Evolutionary conservation across 2,888 invertebrate genomes (phyloP), one percentile per base, ranked within the genome.

Genomic region (Spicauda simplicius): DNA sequence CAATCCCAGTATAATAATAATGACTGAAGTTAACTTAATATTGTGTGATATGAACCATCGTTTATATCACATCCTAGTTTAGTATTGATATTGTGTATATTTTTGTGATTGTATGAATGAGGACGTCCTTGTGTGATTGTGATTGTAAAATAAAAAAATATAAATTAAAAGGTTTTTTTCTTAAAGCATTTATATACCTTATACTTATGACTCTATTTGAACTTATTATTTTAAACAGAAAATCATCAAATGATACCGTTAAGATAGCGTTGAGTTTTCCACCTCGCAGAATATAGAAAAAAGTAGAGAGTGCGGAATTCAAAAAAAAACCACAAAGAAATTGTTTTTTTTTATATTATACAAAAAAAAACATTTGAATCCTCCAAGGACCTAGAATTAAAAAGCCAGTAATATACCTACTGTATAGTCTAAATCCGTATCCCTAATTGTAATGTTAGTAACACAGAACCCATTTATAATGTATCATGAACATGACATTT

Each of bases 81-180:
- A 87, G 89, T 86, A 83, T 86, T 70, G 73, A 77, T 75, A 77
- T 74, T 80, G 87, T 90, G 87, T 87, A 89, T 76, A 78, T 76
- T 87, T 84, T 88, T 88, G 88, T 84, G 88, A 83, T 81, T 68
- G 91, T 78, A 78, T 92, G 91, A 80, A 81, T 93, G 91, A 88
- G 93, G 93, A 93, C 93, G 93, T 93, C 93, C 93, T 92, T 91
- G 93, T 85, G 81, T 92, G 92, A 74, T 83, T 92, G 92, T 89
- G 88, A 85, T 86, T 87, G 87, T 88, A 84, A 86, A 90, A 84
- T 88, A 88, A 88, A 88, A 33, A 83, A 82, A 77, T 79, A 77
- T 73, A 78, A 68, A 68, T 70, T 64, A 70, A 68, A 16, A 16
- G 11, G 10, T 12, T 8, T 10, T 37, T 62, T 20, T 25, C 52